Base-by-base conservation (phyloP, 2,797 vertebrate species). In the Hybognathus amarus region DNA sequence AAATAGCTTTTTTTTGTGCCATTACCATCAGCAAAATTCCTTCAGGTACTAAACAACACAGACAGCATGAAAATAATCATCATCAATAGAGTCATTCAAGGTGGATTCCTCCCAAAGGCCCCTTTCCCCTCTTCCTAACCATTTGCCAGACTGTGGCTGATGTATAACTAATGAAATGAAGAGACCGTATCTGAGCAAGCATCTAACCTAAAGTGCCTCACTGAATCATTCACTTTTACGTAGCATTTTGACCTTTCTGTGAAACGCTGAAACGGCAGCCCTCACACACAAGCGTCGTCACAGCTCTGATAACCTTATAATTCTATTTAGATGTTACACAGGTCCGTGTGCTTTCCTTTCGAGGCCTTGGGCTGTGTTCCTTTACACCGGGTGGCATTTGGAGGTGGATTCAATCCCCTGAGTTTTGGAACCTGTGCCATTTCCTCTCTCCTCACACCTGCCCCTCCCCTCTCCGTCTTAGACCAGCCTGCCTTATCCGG, bases 341-440 rank as follows among this genome's bases (percentile, higher is more conserved):
- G 50, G 27, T 68, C 63, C 7, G 4, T 20, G 54, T 73, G 73
- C 13, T 36, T 20, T 33, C 54, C 54, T 59, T 42, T 71, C 20
- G 27, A 45, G 18, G 40, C 47, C 33, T 38, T 61, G n/a, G 33
- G 36, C 74, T 61, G 22, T 79, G 61, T 79, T 76, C 67, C 38
- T 76, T 74, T 18, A 74, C 66, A 61, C 82, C 22, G 15, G 42
- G 77, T 83, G 54, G 77, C 45, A 80, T 86, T 88, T 87, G 68
- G 85, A 77, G 71, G 73, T 86, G 85, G 77, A 83, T 87, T 79
- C 82, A 84, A 83, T 79, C 87, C 82, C 84, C 89, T 70, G 77
- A 83, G 89, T 82, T 85, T 88, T 89, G 87, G 88, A 91, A 92
- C 77, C 79, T 83, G 83, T 87, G 90, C 42, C 89, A 85, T 84